Base-by-base conservation (phyloP, 1,140 invertebrate species). In the Stenopsyche tienmushanensis region DNA sequence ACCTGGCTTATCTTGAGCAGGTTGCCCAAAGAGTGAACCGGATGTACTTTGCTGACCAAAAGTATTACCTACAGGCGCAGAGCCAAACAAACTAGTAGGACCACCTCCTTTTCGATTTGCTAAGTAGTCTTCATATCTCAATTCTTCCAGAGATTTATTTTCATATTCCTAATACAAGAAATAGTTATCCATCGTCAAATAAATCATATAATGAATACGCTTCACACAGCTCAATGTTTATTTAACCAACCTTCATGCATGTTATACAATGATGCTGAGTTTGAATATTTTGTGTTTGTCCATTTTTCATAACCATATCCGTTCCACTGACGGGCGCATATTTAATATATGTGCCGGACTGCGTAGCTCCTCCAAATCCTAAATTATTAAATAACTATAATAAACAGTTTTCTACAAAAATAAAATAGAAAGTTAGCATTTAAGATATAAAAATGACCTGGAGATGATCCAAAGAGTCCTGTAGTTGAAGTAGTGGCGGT, bases 251-350 rank as follows among this genome's bases (percentile, higher is more conserved):
- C 76, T 98, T 97, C 96, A 98, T 98, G 65, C 91, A 93, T 2
- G 93, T 96, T 41, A 98, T 98, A 74, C 94, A 97, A 75, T 97
- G 92, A 77, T 97, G 94, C 71, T 91, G 86, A 1, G 94, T 98
- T 62, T 85, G 91, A 66, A 99, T 94, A 62, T 82, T 94, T 70
- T 87, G 86, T 1, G 88, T 86, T 9, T 85, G 83, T 1, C 92
- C 92, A 77, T 89, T 89, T 77, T 97, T 97, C 54, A 93, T 84
- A 82, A 98, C 91, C 0, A 94, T 92, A 75, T 98, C 96, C 0
- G 88, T 92, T 15, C 94, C 94, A 49, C 87, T 88, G 0, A 93
- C 85, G 0, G 95, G 90, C 71, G 85, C 88, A 75, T 96, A 99
- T 76, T 97, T 97, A 1, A 84, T 82, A 0, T 87, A 87, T 0